Evolutionary conservation across 2,888 invertebrate genomes (phyloP), one percentile per base, ranked within the genome.

Genomic region (Trichopria drosophilae): DNA sequence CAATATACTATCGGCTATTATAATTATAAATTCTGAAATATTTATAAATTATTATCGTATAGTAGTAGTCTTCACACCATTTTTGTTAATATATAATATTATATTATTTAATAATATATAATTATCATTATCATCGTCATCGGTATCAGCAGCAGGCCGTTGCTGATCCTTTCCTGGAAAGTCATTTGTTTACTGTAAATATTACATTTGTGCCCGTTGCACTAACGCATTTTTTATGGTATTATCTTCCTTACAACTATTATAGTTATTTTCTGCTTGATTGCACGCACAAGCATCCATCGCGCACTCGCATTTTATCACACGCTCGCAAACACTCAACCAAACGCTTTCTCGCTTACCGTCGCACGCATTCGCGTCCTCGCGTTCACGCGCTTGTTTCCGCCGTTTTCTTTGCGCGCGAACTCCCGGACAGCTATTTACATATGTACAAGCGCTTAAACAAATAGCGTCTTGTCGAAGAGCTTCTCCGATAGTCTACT

Each of bases 201-300:
- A 74, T 74, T 74, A 74, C 74, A 74, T 73, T 74, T 73, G 74
- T 73, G 74, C 73, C 73, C 72, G 60, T 71, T 68, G 72, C 74
- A 74, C 74, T 69, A 66, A 61, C 58, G 62, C 58, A 60, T 35
- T 55, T 58, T 46, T 58, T 60, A 59, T 60, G 61, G 54, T 66
- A 64, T 66, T 59, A 44, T 53, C 53, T 62, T 10, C 50, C 54
- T 54, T 48, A 51, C 48, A 52, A 54, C 51, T 53, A 59, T 35
- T 44, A 51, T 53, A 42, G 46, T 55, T 54, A 56, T 50, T 39
- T 55, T 64, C 50, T 61, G 64, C 60, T 59, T 65, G 67, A 69
- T 67, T 68, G 64, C 62, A 57, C 60, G 62, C 70, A 67, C 71
- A 70, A n/a, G n/a, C n/a, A n/a, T n/a, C n/a, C n/a, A n/a, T n/a